A percentile compares a stretch with the other conserved stretches of the same genome.
Conservation (phyloP, 2,113 vertebrate genomes). For the Montifringilla adamsi region DNA sequence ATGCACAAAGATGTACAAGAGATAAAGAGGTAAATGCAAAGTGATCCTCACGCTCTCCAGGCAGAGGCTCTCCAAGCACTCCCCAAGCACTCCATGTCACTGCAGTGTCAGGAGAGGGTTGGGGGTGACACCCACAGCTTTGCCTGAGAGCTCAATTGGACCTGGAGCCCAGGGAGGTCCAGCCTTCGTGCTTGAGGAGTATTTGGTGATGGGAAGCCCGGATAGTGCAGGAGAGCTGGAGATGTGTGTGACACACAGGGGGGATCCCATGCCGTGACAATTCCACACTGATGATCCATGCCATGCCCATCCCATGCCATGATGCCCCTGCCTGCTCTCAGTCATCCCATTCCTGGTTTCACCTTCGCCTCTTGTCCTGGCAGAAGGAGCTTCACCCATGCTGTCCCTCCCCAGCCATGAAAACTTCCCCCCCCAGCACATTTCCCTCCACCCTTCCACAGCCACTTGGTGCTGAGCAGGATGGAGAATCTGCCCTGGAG, state of each 20-base stretch:
- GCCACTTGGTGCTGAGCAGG: fast-evolving
- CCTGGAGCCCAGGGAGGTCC: neutral
- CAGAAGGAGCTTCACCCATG: neutral
- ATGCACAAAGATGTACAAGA: neutral
- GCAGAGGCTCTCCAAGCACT: neutral
- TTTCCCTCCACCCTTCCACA: neutral
- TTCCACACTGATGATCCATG: neutral
- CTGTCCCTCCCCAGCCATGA: fast-evolving
- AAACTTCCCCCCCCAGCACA: no score
- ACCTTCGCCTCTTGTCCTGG: neutral
- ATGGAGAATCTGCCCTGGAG: neutral
- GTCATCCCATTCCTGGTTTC: neutral
- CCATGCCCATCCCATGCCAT: fast-evolving
- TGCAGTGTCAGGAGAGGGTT: neutral
- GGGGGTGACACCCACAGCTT: neutral
- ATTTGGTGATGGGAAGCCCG: neutral
- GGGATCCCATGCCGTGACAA: neutral
- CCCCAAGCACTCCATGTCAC: neutral
- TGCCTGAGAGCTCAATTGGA: neutral
- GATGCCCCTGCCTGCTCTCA: neutral
- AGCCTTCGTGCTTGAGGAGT: neutral
- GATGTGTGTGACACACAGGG: fast-evolving
- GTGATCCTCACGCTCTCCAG: neutral
- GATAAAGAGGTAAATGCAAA: neutral
- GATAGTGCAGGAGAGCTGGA: neutral